A percentile compares a stretch with the other conserved stretches of the same genome.
Evolutionary conservation across 2,888 invertebrate genomes (phyloP).

Genomic region (Drosophila pseudotakahashii): DNA sequence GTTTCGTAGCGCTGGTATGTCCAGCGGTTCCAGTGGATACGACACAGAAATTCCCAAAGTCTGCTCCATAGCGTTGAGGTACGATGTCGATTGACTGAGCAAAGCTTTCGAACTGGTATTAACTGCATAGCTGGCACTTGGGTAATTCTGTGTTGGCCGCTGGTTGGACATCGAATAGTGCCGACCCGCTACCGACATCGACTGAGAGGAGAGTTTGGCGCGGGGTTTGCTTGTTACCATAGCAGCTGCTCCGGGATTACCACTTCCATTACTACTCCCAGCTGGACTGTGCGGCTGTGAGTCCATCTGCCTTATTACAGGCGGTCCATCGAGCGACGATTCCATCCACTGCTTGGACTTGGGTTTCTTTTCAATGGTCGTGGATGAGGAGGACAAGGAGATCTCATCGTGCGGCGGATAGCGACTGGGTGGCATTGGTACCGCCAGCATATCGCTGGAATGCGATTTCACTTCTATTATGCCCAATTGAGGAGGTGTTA

Average conservation of each 20-base stretch:
- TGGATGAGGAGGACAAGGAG: slow-evolving; percentile 77
- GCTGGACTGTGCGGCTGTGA: slow-evolving; percentile 52
- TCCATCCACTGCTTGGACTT: slow-evolving; percentile 84
- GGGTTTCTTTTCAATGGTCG: slow-evolving; percentile 77
- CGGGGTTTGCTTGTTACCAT: slow-evolving; percentile 49
- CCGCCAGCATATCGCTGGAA: slow-evolving; percentile 80
- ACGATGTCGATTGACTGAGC: slow-evolving; percentile 83
- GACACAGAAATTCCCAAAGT: slow-evolving; percentile 68
- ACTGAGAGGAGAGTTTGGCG: slow-evolving; percentile 83
- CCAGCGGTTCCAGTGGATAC: slow-evolving; percentile 62
- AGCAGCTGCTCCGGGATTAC: slow-evolving; percentile 16
- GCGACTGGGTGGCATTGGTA: slow-evolving; percentile 55
- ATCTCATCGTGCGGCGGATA: slow-evolving; percentile 78
- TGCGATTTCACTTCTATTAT: slow-evolving; percentile 72
- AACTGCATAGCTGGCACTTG: slow-evolving; percentile 46
- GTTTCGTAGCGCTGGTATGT: slow-evolving; percentile 59
- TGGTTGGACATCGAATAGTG: slow-evolving; percentile 76
- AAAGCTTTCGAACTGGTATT: slow-evolving; percentile 61
- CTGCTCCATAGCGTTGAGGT: slow-evolving; percentile 79
- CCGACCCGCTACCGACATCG: slow-evolving; percentile 80
- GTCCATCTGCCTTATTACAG: slow-evolving; percentile 71
- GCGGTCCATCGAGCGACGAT: slow-evolving; percentile 83
- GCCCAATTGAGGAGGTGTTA: slow-evolving; percentile 62
- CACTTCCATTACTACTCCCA: slow-evolving; percentile 42
- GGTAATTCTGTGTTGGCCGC: slow-evolving; percentile 49